Evolutionary conservation across 2,888 invertebrate species (phyloP).

Genomic region (Ormyrus thymus): DNA sequence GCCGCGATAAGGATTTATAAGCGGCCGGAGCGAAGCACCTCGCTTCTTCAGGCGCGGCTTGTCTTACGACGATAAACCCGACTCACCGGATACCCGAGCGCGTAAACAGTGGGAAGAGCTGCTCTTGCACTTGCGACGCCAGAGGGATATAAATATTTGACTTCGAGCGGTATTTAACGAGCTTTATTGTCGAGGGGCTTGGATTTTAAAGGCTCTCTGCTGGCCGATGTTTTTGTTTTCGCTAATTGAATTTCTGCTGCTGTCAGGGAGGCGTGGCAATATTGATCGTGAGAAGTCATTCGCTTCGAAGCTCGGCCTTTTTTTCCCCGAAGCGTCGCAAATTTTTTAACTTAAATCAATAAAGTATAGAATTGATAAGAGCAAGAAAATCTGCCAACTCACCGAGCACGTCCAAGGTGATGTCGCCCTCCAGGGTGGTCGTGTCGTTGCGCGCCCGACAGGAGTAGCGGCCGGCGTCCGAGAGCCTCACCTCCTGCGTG

Average conservation of each 20-base stretch:
- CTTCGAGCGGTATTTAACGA: no score
- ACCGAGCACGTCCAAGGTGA: slow-evolving; percentile 83
- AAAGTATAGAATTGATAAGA: no score
- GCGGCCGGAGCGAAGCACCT: neutral
- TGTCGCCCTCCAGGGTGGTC: slow-evolving; percentile 80
- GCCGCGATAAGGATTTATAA: slow-evolving; percentile 21
- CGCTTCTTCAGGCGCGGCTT: neutral
- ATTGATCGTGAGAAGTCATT: no score
- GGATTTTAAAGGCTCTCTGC: no score
- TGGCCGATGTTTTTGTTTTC: no score
- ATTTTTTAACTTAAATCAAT: no score
- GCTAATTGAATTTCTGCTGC: no score
- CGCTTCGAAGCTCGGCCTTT: no score
- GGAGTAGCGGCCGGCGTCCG: slow-evolving; percentile 85
- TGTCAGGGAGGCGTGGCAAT: no score
- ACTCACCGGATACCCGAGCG: slow-evolving; percentile 38
- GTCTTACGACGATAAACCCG: slow-evolving; percentile 41
- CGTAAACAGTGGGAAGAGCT: slow-evolving; percentile 32
- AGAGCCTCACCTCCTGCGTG: slow-evolving; percentile 79
- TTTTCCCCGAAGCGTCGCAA: no score
- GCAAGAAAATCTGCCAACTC: slow-evolving; percentile 13
- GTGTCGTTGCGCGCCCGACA: slow-evolving; percentile 85
- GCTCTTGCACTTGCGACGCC: neutral
- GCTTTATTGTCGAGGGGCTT: no score
- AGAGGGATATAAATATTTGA: no score